Evolutionary conservation across 2,888 invertebrate genomes (phyloP).

Genomic region (Byasa hedistus): DNA sequence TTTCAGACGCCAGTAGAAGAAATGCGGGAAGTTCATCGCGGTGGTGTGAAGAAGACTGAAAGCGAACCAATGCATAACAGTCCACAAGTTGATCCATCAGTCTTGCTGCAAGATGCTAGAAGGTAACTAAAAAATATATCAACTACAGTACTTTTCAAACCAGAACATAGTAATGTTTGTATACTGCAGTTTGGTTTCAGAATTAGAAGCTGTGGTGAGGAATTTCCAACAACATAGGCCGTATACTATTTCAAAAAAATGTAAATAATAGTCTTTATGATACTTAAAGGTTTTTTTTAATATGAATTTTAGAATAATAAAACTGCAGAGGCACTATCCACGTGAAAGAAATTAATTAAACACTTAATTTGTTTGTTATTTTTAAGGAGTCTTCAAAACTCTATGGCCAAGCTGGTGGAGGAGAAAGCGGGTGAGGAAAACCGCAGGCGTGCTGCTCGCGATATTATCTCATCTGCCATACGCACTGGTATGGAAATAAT

Average conservation of each 20-base stretch:
- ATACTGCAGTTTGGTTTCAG: no score
- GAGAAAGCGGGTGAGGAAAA: conserved; percentile 73
- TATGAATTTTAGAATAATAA: no score
- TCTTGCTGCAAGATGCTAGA: conserved; percentile 79
- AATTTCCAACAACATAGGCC: no score
- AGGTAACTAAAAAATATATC: conserved; percentile 50
- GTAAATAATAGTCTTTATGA: no score
- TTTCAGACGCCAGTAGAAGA: conserved; percentile 46
- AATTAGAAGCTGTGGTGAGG: no score
- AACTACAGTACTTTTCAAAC: no score
- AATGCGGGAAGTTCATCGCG: conserved; percentile 46
- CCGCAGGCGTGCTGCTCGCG: conserved; percentile 83
- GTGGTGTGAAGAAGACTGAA: conserved; percentile 73
- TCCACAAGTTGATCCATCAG: conserved; percentile 67
- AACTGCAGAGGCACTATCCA: not conserved
- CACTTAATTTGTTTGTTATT: not conserved
- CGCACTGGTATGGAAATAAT: conserved; percentile 61
- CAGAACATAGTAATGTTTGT: no score
- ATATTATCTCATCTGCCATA: conserved; percentile 86
- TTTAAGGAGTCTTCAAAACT: conserved; percentile 81
- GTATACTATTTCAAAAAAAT: no score
- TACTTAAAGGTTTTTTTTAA: no score
- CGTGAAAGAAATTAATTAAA: not conserved
- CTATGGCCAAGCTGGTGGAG: conserved; percentile 81
- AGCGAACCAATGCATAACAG: conserved; percentile 79